Evolutionary conservation across 1,140 invertebrate genomes (phyloP).

Genomic region (Drosophila pachea): DNA sequence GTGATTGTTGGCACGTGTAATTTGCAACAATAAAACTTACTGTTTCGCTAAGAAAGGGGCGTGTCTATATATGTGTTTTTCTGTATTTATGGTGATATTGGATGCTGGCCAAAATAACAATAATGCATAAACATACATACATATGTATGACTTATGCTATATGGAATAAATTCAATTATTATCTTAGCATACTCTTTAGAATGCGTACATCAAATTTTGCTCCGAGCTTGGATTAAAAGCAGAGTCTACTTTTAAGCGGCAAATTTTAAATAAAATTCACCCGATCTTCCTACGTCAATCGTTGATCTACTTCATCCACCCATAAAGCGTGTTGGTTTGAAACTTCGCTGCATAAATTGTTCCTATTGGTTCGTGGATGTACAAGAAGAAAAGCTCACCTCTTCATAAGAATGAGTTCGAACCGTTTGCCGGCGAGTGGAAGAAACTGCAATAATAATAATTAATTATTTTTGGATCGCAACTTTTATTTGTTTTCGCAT

Average conservation of each 20-base stretch:
- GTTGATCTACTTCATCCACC: too few relatives aligned
- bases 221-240: background rate
- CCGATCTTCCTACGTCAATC: too few relatives aligned
- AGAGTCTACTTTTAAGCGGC: background rate
- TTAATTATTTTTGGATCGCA: conserved; percentile 35
- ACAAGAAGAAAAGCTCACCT: too few relatives aligned
- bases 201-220: background rate
- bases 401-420: too few relatives aligned
- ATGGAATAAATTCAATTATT: background rate
- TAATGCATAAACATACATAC: background rate
- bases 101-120: too few relatives aligned
- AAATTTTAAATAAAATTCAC: background rate
- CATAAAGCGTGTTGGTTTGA: too few relatives aligned
- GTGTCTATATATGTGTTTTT: too few relatives aligned
- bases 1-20: background rate
- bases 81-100: too few relatives aligned
- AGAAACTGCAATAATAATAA: background rate
- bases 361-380: too few relatives aligned
- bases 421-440: background rate
- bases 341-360: too few relatives aligned
- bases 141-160: background rate
- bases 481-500: conserved; percentile 40
- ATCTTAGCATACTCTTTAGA: background rate
- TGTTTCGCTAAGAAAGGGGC: too few relatives aligned
- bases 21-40: too few relatives aligned